Base-by-base conservation (phyloP, 2,888 invertebrate species). In the Leptopilina drosophilae region DNA sequence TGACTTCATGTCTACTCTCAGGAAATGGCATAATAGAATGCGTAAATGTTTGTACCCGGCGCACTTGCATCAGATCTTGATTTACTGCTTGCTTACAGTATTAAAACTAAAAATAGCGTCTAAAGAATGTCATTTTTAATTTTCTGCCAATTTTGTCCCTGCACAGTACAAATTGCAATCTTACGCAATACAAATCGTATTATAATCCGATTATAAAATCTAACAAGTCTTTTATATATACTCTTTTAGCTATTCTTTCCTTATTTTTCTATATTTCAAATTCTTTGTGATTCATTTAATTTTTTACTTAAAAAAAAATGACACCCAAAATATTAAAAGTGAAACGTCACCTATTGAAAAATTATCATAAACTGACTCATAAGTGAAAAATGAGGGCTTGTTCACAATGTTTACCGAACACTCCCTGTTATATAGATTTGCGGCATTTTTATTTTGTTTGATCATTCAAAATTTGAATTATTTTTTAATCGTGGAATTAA, bases 331-430 rank as follows among this genome's bases (percentile, higher is more conserved):
- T 49, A 20, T 33, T 14, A 73, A 73, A 33, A 73, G 69, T 73
- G 69, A 73, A 73, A 73, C 69, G 53, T 73, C 69, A 73, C 69
- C 69, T 53, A 49, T 33, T 56, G 33, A 73, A 33, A 73, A 56
- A 73, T 73, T 73, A 73, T 11, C 69, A 73, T 73, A 73, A 56
- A 73, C 53, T 73, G 69, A 73, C 69, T 73, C 69, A 73, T 56
- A 53, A 26, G 53, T 56, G 1, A 73, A 73, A 73, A 73, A 73
- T 73, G 69, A 73, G 69, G 69, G 69, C 69, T 73, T 73, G 69
- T 53, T 56, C 56, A 56, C 53, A 73, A 73, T 73, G 69, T 73
- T 73, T 26, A 53, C 69, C 8, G 67, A 67, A 67, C 69, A 73
- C 69, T 73, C 69, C 69, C 33, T 53, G 69, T 53, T 56, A 69